Conservation (phyloP, 1,140 invertebrate species). For the Trypoxylus dichotomus region DNA sequence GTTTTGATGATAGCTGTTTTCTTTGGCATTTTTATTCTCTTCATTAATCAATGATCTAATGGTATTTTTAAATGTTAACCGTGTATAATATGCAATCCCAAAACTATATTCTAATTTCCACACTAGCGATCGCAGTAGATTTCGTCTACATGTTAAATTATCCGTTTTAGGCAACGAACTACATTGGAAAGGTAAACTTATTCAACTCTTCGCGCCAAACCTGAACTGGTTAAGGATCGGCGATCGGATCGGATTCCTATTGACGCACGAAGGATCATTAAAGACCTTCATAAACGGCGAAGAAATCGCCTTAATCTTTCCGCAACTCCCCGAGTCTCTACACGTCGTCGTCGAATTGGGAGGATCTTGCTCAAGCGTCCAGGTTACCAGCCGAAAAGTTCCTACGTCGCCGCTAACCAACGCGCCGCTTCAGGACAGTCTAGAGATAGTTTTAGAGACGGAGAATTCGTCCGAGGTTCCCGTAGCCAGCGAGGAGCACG, state of each 20-base stretch:
- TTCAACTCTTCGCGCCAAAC: constrained; percentile 69
- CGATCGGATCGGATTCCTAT: constrained; percentile 70
- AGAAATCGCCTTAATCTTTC: constrained; percentile 63
- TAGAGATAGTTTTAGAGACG: constrained; percentile 64
- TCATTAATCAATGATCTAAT: no score
- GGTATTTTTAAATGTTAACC: no score
- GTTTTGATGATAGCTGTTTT: no score
- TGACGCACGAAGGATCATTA: constrained; percentile 62
- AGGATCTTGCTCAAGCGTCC: constrained; percentile 47
- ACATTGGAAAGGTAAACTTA: constrained; percentile 60
- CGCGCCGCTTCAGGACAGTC: constrained; percentile 63
- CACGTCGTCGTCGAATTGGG: constrained; percentile 47
- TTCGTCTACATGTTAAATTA: constrained; percentile 44
- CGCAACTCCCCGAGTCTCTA: constrained; percentile 43
- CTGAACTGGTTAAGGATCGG: constrained; percentile 78
- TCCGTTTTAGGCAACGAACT: constrained; percentile 66
- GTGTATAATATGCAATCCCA: no score
- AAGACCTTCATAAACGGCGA: constrained; percentile 77
- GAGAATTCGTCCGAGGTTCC: constrained; percentile 44
- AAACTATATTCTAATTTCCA: no score
- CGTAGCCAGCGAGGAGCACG: constrained; percentile 42
- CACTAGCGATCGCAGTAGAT: constrained; percentile 39
- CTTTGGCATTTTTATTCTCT: no score
- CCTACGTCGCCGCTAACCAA: constrained; percentile 62
- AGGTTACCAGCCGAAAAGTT: constrained; percentile 50